Base-by-base conservation (phyloP, 2,888 invertebrate genomes). In the Copidosoma aretas region DNA sequence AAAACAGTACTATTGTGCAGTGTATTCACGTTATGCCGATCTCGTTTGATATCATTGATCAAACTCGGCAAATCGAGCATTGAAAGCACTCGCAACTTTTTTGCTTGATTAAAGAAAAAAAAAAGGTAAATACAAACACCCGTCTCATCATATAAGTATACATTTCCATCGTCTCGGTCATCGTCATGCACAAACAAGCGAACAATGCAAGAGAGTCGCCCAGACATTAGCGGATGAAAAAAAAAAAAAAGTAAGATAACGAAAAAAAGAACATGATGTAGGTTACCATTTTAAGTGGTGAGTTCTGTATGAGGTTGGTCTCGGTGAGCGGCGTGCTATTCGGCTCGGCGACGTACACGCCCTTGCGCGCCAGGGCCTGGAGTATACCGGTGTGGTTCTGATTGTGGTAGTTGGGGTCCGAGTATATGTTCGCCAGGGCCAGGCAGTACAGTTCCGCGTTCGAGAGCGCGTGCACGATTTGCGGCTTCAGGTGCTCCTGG, bases 381-480 rank as follows among this genome's bases (percentile, higher is more conserved):
- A 97, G 89, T 82, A 97, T 95, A 83, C 95, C 93, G 91, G 93
- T 93, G 86, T 97, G 97, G 87, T 95, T 97, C 79, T 96, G 90
- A 86, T 93, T 95, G 88, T 95, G 93, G 87, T 95, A 96, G 86
- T 95, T 95, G 72, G 95, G 96, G 87, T 97, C 97, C 73, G 95
- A 94, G 86, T 97, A 97, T 86, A 97, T 93, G 87, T 95, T 95
- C 78, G 94, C 93, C 84, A 97, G 87, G 69, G 97, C 95, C 84
- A 93, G 88, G 86, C 97, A 97, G 87, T 97, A 97, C 74, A 97
- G 88, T 85, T 97, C 96, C 76, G 96, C 96, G 86, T 93, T 96
- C 78, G 96, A 95, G 82, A 98, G 87, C 64, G 93, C 91, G 77
- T 95, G 95, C 74, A 93, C 91, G 82, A 98, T 92, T 82, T 93